These are phyloP conservation scores for Engystomops pustulosus DNA, from an alignment of 2,113 vertebrate species.

Conservation along the genomic window DNA sequence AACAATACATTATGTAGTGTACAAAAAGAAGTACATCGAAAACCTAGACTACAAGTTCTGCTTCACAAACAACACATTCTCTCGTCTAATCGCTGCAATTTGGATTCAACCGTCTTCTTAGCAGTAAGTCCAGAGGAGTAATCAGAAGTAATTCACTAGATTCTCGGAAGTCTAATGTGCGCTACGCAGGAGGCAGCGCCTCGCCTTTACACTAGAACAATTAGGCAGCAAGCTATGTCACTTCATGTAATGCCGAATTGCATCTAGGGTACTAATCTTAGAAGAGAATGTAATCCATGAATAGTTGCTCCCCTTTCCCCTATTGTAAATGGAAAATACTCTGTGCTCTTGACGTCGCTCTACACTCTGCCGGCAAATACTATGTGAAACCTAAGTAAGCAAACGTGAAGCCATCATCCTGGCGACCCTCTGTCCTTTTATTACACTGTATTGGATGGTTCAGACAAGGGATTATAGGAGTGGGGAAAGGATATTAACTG, in stretches of 20 bases:
- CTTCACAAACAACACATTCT: conserved; percentile 63
- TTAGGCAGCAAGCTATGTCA: conserved; percentile 67
- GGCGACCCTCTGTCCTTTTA: neutral
- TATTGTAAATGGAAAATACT: conserved; percentile 31
- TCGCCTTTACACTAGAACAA: conserved; percentile 64
- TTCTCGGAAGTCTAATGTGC: conserved; percentile 59
- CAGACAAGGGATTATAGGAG: conserved; percentile 41
- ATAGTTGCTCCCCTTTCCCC: neutral
- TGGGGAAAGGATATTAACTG: neutral
- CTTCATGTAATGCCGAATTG: conserved; percentile 58
- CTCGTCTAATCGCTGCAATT: conserved; percentile 39
- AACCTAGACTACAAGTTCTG: conserved; percentile 27
- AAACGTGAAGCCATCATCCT: neutral
- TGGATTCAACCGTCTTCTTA: conserved; percentile 59
- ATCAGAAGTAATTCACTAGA: conserved; percentile 55
- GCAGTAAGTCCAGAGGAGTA: conserved; percentile 37
- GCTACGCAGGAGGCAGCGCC: conserved; percentile 67
- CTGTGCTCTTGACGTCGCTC: neutral
- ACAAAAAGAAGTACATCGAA: conserved; percentile 59
- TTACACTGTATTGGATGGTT: neutral
- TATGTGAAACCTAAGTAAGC: conserved; percentile 27
- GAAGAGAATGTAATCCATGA: conserved; percentile 24
- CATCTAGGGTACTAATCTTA: conserved; percentile 32
- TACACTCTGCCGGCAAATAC: neutral
- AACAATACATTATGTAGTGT: conserved; percentile 65